Evolutionary conservation across 2,888 invertebrate genomes (phyloP).

Genomic region (Habroteleia sp.): DNA sequence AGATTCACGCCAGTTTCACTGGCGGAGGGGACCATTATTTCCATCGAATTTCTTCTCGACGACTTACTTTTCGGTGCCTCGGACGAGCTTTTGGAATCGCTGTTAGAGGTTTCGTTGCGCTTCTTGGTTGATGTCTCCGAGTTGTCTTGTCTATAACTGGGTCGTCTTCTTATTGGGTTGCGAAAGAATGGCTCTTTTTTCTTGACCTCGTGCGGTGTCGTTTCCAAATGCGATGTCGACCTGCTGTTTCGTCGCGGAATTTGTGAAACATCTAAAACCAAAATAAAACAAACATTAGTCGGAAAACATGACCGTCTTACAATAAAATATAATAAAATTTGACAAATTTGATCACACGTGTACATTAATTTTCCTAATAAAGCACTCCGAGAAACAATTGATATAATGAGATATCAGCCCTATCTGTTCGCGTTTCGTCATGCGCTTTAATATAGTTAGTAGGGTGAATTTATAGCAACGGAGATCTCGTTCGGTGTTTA

Average conservation of each 20-base stretch:
- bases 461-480: slow-evolving; percentile 54
- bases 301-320: not conserved
- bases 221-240: slow-evolving; percentile 71
- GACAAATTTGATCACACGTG: not conserved
- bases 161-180: slow-evolving; percentile 83
- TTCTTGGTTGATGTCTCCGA: slow-evolving; percentile 64
- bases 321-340: not conserved
- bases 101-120: slow-evolving; percentile 50
- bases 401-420: not conserved
- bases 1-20: slow-evolving; percentile 26
- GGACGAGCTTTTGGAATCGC: slow-evolving; percentile 64
- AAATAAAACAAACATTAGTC: slow-evolving; percentile 27
- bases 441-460: slow-evolving; percentile 37
- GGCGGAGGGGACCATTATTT: slow-evolving; percentile 26
- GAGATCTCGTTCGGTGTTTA: slow-evolving; percentile 53
- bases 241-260: slow-evolving; percentile 71
- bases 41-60: slow-evolving; percentile 7
- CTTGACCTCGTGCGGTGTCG: slow-evolving; percentile 71
- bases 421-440: slow-evolving; percentile 12
- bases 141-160: slow-evolving; percentile 83
- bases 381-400: not conserved
- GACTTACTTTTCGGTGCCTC: slow-evolving; percentile 72
- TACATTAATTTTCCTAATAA: not conserved
- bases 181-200: slow-evolving; percentile 74
- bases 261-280: slow-evolving; percentile 69